Percentiles rank a stretch among this genome's conserved stretches.
These are phyloP conservation scores for Augochlorella aurata DNA, from an alignment of 2,888 invertebrate species.

Conservation along the genomic window DNA sequence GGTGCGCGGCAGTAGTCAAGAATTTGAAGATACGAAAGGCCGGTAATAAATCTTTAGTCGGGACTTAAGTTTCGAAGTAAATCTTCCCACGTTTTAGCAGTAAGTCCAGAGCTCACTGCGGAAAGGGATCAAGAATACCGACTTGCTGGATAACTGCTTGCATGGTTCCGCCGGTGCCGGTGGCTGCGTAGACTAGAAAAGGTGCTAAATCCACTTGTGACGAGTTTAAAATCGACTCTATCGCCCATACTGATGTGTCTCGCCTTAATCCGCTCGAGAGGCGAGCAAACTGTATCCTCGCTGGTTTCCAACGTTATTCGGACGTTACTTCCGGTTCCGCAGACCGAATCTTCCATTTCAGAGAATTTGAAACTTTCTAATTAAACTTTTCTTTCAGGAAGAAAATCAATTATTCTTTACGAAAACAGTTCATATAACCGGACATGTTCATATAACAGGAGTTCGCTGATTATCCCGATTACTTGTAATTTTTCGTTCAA, in stretches of 20 bases:
- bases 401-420: not conserved
- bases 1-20: slow-evolving; percentile 57
- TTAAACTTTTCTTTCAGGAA: not conserved
- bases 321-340: not conserved
- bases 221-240: slow-evolving; percentile 76
- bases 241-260: slow-evolving; percentile 73
- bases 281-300: slow-evolving; percentile 24
- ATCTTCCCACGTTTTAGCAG: slow-evolving; percentile 82
- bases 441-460: no score
- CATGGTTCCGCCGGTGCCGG: slow-evolving; percentile 46
- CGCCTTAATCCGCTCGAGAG: slow-evolving; percentile 59
- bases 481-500: no score
- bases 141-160: slow-evolving; percentile 71
- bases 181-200: slow-evolving; percentile 67
- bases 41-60: slow-evolving; percentile 79
- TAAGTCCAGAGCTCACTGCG: slow-evolving; percentile 80
- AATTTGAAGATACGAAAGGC: slow-evolving; percentile 68
- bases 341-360: not conserved
- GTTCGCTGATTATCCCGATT: no score
- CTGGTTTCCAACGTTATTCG: slow-evolving; percentile 10
- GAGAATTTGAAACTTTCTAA: not conserved
- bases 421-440: not conserved
- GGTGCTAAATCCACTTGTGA: slow-evolving; percentile 78
- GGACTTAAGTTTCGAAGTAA: slow-evolving; percentile 81
- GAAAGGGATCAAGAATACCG: slow-evolving; percentile 78